These are phyloP conservation scores for Tetragnatha montana DNA, from an alignment of 2,888 invertebrate species.

Conservation along the genomic window DNA sequence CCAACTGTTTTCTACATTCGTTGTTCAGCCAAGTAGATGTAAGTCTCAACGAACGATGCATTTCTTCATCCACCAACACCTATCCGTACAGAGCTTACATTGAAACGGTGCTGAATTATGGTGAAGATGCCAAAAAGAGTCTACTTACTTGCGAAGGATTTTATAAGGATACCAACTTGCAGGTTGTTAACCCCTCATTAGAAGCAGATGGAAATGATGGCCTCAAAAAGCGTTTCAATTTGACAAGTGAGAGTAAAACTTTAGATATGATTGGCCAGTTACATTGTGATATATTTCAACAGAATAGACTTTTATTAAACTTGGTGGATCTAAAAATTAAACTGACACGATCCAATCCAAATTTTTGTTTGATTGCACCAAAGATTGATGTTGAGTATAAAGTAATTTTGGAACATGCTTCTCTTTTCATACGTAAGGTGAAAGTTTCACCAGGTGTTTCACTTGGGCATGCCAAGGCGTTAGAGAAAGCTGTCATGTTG, in stretches of 20 bases:
- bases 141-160: conserved; percentile 28
- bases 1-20: conserved; percentile 36
- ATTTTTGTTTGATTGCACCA: conserved; percentile 33
- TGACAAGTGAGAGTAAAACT: background rate
- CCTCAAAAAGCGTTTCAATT: background rate
- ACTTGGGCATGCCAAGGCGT: conserved; percentile 42
- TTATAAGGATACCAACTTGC: conserved; percentile 14
- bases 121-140: conserved; percentile 38
- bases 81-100: conserved; percentile 42
- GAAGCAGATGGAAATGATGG: background rate
- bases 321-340: conserved; percentile 47
- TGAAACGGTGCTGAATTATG: conserved; percentile 45
- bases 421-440: conserved; percentile 71
- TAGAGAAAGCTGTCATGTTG: too few relatives aligned
- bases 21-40: conserved; percentile 43
- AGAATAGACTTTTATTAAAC: too few relatives aligned
- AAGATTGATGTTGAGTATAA: conserved; percentile 41
- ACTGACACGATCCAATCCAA: conserved; percentile 34
- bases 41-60: conserved; percentile 28
- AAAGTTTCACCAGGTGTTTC: conserved; percentile 72
- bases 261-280: conserved; percentile 57
- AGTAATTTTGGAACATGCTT: conserved; percentile 71
- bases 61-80: too few relatives aligned
- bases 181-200: background rate
- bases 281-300: conserved; percentile 55